A percentile compares a stretch with the other conserved stretches of the same genome.
Conservation (phyloP, 2,113 vertebrate species). For the Podiceps cristatus region DNA sequence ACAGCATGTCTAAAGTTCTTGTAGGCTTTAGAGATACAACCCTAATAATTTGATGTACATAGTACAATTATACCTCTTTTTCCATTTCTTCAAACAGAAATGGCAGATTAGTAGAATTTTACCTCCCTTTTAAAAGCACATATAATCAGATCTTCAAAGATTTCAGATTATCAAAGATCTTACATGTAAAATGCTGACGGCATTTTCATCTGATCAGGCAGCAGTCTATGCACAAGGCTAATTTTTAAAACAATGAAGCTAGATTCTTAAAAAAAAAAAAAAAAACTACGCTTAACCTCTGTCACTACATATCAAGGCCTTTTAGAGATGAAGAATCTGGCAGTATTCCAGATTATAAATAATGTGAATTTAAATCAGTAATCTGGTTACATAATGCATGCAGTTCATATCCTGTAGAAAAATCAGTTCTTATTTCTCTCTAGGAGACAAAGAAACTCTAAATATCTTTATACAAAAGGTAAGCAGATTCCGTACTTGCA, state of each 20-base stretch:
- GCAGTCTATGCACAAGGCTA: background rate
- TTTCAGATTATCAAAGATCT: background rate
- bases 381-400: slow-evolving; percentile 15
- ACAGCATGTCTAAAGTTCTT: background rate
- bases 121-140: background rate
- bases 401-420: background rate
- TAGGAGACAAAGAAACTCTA: background rate
- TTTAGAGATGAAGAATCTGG: background rate
- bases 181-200: background rate
- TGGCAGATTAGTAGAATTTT: background rate
- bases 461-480: background rate
- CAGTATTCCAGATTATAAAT: slow-evolving; percentile 15
- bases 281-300: background rate
- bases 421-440: background rate
- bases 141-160: background rate
- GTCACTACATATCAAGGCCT: background rate
- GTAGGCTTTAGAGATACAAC: background rate
- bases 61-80: background rate
- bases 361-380: background rate
- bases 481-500: background rate
- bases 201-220: background rate
- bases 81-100: background rate
- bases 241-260: background rate
- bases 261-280: background rate
- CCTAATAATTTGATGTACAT: background rate